Evolutionary conservation across 1,140 invertebrate genomes (phyloP), one percentile per base, ranked within the genome.

Genomic region (Octopus bimaculoides): DNA sequence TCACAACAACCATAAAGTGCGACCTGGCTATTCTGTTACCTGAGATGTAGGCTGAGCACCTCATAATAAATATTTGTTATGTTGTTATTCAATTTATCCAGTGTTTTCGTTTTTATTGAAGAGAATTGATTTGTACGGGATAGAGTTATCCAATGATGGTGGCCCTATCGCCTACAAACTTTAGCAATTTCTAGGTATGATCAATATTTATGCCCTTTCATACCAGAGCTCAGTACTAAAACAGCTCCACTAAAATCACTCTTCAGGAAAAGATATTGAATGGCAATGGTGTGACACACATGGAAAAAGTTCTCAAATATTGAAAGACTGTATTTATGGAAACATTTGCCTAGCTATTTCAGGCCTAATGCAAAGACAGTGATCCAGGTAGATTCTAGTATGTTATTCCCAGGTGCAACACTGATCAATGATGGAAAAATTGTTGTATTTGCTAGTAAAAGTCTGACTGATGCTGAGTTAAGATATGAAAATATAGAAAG

Each of bases 401-500:
- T 83, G 52, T n/a, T 84, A 61, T 91, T 88, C 1, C 78, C 92
- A 41, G 90, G 89, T 20, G 88, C 87, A 53, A 86, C 89, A 10
- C 66, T 92, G 2, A 73, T 90, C 7, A 91, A 92, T 81, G 85
- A 91, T 77, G 41, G 87, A 88, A 85, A 83, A 82, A 88, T 88
- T 3, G 84, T 92, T 5, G 87, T 89, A 6, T 92, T 86, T 81
- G 89, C 89, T 6, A 92, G 90, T 6, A 80, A 89, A 56, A 85
- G 89, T 10, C 81, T 92, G 12, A 90, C 88, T 6, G 8, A 78
- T 8, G 84, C 87, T 55, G 89, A 92, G 83, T 53, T 83, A 56
- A 90, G 91, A 56, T 91, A 91, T 80, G 88, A 86, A 71, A 71
- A 91, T 82, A 89, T 91, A 4, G 91, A 92, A 83, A 78, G 90